Percentiles rank a stretch among this genome's conserved stretches.
phyloP scores from a whole-genome alignment of 1,140 invertebrate genomes.

The Acromyrmex charruanus region DNA sequence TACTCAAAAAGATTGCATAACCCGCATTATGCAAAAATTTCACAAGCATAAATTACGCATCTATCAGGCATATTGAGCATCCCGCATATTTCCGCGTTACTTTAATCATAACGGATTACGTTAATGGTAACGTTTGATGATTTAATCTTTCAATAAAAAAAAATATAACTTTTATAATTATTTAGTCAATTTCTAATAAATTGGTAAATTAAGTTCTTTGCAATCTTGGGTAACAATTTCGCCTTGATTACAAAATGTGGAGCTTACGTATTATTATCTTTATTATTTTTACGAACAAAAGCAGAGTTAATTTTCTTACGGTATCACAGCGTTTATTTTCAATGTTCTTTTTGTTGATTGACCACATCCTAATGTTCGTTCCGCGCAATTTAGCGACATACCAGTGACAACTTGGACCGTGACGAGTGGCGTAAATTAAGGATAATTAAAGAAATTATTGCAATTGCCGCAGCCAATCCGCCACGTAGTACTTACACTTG shows the following conservation, averaged over 20 bases:
- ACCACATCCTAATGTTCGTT: slow-evolving; percentile 45
- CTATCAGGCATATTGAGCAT: slow-evolving; percentile 6
- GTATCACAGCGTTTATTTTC: slow-evolving; percentile 30
- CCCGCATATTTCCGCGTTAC: slow-evolving; percentile 23
- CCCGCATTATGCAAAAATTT: slow-evolving; percentile 46
- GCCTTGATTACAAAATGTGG: neutral
- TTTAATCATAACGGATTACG: neutral
- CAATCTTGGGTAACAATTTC: neutral
- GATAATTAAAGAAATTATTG: slow-evolving; percentile 65
- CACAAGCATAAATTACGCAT: slow-evolving; percentile 30
- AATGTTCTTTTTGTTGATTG: slow-evolving; percentile 52
- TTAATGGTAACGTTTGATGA: neutral
- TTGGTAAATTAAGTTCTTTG: neutral
- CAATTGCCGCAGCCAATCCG: slow-evolving; percentile 43
- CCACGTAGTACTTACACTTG: neutral
- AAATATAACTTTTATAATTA: slow-evolving; percentile 10
- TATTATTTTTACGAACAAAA: slow-evolving; percentile 21
- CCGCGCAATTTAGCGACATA: slow-evolving; percentile 55
- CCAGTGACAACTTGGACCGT: slow-evolving; percentile 32
- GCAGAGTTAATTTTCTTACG: slow-evolving; percentile 36
- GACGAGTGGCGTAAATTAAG: slow-evolving; percentile 52
- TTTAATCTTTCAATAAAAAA: neutral
- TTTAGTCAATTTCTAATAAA: neutral
- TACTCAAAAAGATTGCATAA: slow-evolving; percentile 23
- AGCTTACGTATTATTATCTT: neutral